Base-by-base conservation (phyloP, 2,797 vertebrate species). In the Sus cebifrons region DNA sequence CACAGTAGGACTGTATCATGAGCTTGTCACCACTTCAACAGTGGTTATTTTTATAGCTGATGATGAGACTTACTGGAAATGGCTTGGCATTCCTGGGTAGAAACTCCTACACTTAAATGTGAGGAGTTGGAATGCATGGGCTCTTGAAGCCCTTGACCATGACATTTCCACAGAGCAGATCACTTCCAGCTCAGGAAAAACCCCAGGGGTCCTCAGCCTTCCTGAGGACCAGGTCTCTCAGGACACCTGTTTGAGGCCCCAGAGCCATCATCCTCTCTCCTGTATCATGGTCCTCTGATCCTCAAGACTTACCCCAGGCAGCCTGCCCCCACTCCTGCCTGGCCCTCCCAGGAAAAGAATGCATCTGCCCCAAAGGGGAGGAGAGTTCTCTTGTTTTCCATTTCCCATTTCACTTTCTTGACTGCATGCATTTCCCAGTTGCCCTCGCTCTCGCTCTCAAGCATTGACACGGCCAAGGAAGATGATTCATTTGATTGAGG, bases 21-120 rank as follows among this genome's bases (percentile, higher is more conserved):
- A 75, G 78, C 73, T n/a, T 64, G 86, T 58, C 58, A 23, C 10
- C 4, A n/a, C 75, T 32, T 93, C 60, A 2, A 73, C 25, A 0
- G 1, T 10, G 40, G 86, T 62, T 95, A 89, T 95, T 86, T 96
- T 95, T 82, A 64, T 83, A 77, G 64, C 73, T n/a, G 73, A 91
- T 62, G 36, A 25, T 25, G 77, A 85, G 62, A 40, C 73, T 93
- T 77, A 49, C 78, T 91, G 86, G 96, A 93, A 93, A 14, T 6
- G 83, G 49, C 78, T 71, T 86, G 68, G 94, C 74, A 7, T 49
- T 49, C 44, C 0, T 13, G 58, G 2, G 0, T 16, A 58, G 64
- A 85, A 23, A 77, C 5, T 44, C 62, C 73, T 62, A 67, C 27
- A 13, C 64, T 65, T 70, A 75, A 58, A 49, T 25, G 9, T 1